Base-by-base conservation (phyloP, 2,888 invertebrate species). In the Prosapia bicincta region DNA sequence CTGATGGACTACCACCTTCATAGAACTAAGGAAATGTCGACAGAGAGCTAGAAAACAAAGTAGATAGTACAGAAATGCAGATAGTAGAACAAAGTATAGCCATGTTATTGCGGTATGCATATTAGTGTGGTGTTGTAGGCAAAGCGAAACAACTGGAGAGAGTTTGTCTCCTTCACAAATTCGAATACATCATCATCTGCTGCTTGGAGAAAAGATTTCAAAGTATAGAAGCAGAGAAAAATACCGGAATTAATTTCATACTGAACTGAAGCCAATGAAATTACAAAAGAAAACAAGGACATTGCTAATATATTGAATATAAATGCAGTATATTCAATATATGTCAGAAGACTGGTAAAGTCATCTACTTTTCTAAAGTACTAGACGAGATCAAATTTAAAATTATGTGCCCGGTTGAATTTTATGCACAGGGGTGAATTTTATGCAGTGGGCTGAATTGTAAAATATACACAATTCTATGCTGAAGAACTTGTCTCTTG, bases 381-480 rank as follows among this genome's bases (percentile, higher is more conserved):
- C 26, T 69, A n/a, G n/a, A n/a, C 9, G 10, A 32, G 70, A n/a
- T 20, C 15, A 70, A n/a, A 70, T 70, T 7, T 15, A n/a, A 70
- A 70, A 70, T 70, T 32, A 1, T 70, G 32, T 23, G 24, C 32
- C 70, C 5, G 70, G 70, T 9, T 15, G 32, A 70, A n/a, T n/a
- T n/a, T n/a, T n/a, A n/a, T n/a, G n/a, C n/a, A n/a, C n/a, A n/a
- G n/a, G n/a, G n/a, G n/a, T n/a, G n/a, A n/a, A n/a, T n/a, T n/a
- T n/a, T n/a, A n/a, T n/a, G n/a, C n/a, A n/a, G n/a, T n/a, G n/a
- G n/a, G n/a, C n/a, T n/a, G n/a, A n/a, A n/a, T n/a, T n/a, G n/a
- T n/a, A 70, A 3, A 32, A 70, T 32, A 70, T 32, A n/a, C 70
- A 70, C 20, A 70, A 70, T 30, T 9, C 70, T 15, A 70, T 70